Conservation (phyloP, 2,113 vertebrate genomes). For the Polyodon spathula region DNA sequence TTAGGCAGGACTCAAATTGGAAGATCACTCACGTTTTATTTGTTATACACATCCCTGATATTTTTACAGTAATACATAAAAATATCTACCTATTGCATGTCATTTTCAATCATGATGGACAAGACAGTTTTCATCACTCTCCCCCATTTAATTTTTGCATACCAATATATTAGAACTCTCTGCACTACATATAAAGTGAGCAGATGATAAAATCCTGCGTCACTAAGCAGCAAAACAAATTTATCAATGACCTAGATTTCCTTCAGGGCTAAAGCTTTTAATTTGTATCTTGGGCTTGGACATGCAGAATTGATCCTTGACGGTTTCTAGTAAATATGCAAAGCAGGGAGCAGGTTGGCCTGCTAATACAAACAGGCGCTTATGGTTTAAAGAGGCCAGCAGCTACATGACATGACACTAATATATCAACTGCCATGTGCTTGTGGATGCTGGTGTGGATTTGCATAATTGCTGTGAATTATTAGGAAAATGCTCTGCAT, state of each 20-base stretch:
- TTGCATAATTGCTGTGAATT: constrained; percentile 10
- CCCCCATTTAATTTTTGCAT: no score
- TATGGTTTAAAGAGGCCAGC: constrained; percentile 4
- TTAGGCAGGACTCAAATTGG: no score
- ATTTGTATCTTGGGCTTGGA: constrained; percentile 1
- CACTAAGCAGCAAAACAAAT: neutral
- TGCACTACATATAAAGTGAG: neutral
- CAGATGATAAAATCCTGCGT: neutral
- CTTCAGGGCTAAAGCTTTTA: neutral
- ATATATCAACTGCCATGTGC: constrained; percentile 10
- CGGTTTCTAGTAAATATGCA: constrained; percentile 5
- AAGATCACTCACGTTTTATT: no score
- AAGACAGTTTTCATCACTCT: no score
- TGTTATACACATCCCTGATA: no score
- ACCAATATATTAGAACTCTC: no score
- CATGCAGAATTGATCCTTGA: neutral
- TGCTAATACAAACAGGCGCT: constrained; percentile 8
- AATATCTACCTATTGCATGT: no score
- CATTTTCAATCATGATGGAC: no score
- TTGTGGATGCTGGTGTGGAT: neutral
- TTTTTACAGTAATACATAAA: no score
- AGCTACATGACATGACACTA: constrained; percentile 11
- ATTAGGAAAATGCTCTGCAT: constrained; percentile 5
- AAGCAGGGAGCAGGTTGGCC: neutral
- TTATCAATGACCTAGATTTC: neutral